Evolutionary conservation across 1,140 invertebrate genomes (phyloP).

Genomic region (Leptoteleia sp.): DNA sequence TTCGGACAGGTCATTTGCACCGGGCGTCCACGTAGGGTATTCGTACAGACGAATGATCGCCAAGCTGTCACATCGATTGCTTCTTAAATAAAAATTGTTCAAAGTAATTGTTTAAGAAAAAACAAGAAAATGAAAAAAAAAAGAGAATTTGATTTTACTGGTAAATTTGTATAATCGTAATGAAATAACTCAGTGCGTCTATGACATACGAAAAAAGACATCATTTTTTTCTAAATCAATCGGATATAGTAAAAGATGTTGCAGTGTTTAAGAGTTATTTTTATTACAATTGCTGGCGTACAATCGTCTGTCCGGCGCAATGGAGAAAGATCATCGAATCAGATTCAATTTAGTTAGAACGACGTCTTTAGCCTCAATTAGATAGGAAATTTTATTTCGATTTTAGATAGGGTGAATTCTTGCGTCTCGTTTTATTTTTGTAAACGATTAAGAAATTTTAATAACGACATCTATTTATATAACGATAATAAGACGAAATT

Average conservation of each 20-base stretch:
- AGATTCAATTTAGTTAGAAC: constrained; percentile 74
- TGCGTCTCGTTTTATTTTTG: constrained; percentile 78
- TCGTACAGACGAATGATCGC: constrained; percentile 56
- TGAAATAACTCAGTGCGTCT: too few relatives aligned
- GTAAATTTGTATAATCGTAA: too few relatives aligned
- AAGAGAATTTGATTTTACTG: too few relatives aligned
- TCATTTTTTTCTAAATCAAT: too few relatives aligned
- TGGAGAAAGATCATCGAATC: constrained; percentile 65
- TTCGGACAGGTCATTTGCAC: constrained; percentile 52
- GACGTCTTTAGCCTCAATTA: constrained; percentile 76
- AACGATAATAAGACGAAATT: constrained; percentile 63
- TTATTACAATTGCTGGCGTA: constrained; percentile 23
- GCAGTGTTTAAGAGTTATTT: too few relatives aligned
- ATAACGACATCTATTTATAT: constrained; percentile 76
- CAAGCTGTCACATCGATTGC: constrained; percentile 49
- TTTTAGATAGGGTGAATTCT: constrained; percentile 78
- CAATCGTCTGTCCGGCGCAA: constrained; percentile 60
- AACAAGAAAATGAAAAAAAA: constrained; percentile 26
- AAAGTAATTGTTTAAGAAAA: constrained; percentile 11
- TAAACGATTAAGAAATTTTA: constrained; percentile 75
- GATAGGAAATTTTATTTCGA: constrained; percentile 80
- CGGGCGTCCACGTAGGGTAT: constrained; percentile 51
- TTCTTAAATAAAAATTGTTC: constrained; percentile 23
- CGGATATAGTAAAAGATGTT: too few relatives aligned
- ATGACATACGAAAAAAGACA: too few relatives aligned